Base-by-base conservation (phyloP, 2,113 vertebrate genomes). In the Melanotaenia duboulayi region DNA sequence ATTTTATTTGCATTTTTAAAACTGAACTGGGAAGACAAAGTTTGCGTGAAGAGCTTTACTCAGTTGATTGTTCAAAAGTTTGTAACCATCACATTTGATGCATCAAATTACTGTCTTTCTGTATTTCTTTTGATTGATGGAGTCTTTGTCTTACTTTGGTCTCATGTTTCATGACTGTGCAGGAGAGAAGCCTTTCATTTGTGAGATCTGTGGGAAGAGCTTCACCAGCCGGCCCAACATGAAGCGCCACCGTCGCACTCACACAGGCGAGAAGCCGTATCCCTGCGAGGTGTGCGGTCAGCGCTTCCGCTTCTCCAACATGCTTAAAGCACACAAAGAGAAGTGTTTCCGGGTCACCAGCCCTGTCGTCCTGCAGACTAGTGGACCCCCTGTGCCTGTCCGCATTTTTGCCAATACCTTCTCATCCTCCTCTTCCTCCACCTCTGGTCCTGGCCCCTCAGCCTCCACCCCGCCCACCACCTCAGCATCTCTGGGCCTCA, bases 111-210 rank as follows among this genome's bases (percentile, higher is more conserved):
- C 62, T 58, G 16, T 23, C 9, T 3, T 16, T 49, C 10, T 20
- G 37, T 35, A 46, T 49, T 35, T 16, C 20, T 54, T 0, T 58
- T 49, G 9, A 50, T 17, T 51, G 20, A 46, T 37, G 7, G 56
- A 62, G 24, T 77, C 13, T 63, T 49, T 39, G 50, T 84, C 66
- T 39, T 37, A 24, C 37, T 0, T 13, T 22, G 11, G 2, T 63
- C 39, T 58, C 22, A 6, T 68, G 19, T 19, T 66, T 61, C 22
- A 16, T 73, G 19, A 19, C 11, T 77, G 25, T 60, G 40, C 91
- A 99, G 97, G 97, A 91, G 97, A 99, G 94, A 99, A 99, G 92
- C 97, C 97, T 22, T 98, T 98, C 88, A 98, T 98, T 88, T 99
- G 97, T 91, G 97, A 99, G 94, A 98, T 99, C 91, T 99, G 97